These are phyloP conservation scores for Zeuzera pyrina DNA, from an alignment of 2,888 invertebrate genomes.

Conservation along the genomic window DNA sequence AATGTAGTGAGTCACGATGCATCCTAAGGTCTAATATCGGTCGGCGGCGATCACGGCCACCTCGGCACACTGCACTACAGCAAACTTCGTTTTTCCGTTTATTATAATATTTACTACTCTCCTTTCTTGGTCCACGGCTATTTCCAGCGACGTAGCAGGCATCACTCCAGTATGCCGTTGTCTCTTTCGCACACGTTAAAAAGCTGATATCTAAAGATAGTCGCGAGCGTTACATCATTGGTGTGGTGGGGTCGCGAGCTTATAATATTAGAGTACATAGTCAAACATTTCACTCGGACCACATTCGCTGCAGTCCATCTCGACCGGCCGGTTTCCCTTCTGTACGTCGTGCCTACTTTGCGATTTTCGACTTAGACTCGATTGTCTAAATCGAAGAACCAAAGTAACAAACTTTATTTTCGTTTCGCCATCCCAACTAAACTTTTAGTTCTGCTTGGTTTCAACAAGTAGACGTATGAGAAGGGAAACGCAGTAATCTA, in stretches of 20 bases:
- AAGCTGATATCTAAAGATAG: conserved; percentile 58
- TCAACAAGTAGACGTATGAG: background rate
- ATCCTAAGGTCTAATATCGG: conserved; percentile 37
- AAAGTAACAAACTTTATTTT: conserved; percentile 7
- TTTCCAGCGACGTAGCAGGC: conserved; percentile 63
- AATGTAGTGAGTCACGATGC: conserved; percentile 23
- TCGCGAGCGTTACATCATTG: conserved; percentile 63
- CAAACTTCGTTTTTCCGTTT: conserved; percentile 58
- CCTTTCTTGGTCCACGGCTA: conserved; percentile 76
- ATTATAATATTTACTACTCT: conserved; percentile 72
- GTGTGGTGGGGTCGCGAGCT: conserved; percentile 62
- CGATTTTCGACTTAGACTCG: conserved; percentile 26
- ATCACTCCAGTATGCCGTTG: conserved; percentile 45
- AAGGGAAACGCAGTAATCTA: conserved; percentile 7
- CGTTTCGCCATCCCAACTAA: conserved; percentile 13
- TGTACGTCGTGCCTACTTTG: conserved; percentile 35
- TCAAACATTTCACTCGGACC: conserved; percentile 64
- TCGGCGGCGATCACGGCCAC: conserved; percentile 45
- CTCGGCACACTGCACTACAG: conserved; percentile 72
- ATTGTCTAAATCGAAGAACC: conserved; percentile 4
- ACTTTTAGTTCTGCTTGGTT: background rate
- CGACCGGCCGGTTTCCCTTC: conserved; percentile 46
- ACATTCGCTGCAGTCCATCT: conserved; percentile 59
- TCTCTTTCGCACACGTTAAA: conserved; percentile 43
- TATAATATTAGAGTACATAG: conserved; percentile 72